Conservation (phyloP, 2,888 invertebrate genomes). For the Tromatobia lineatoria region DNA sequence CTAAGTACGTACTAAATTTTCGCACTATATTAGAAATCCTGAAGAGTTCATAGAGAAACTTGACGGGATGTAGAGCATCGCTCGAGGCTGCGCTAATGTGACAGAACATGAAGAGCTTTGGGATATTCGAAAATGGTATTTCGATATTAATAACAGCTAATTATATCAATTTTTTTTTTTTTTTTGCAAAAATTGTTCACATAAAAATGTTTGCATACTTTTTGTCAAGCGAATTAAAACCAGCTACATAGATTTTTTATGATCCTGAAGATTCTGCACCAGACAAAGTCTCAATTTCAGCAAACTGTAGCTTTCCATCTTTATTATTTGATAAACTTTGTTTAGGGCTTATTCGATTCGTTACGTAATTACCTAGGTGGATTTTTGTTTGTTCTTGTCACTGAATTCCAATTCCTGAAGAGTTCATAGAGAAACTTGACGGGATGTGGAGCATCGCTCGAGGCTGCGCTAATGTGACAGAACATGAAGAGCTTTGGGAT, state of each 20-base stretch:
- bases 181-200: no score
- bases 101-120: background rate
- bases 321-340: no score
- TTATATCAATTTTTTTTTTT: no score
- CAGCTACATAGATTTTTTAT: no score
- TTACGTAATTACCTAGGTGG: no score
- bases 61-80: background rate
- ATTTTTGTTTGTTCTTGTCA: no score
- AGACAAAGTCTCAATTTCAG: no score
- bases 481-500: background rate
- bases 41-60: background rate
- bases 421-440: background rate
- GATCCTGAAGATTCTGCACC: no score
- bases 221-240: no score
- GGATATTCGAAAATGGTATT: background rate
- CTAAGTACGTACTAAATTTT: constrained; percentile 21
- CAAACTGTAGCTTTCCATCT: no score
- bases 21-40: constrained; percentile 4
- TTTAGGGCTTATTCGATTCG: no score
- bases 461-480: background rate
- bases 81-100: background rate
- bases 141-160: background rate
- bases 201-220: no score
- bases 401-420: constrained; percentile 17
- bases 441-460: background rate